Base-by-base conservation (phyloP, 2,797 vertebrate genomes). In the Crocodylus rhombifer region DNA sequence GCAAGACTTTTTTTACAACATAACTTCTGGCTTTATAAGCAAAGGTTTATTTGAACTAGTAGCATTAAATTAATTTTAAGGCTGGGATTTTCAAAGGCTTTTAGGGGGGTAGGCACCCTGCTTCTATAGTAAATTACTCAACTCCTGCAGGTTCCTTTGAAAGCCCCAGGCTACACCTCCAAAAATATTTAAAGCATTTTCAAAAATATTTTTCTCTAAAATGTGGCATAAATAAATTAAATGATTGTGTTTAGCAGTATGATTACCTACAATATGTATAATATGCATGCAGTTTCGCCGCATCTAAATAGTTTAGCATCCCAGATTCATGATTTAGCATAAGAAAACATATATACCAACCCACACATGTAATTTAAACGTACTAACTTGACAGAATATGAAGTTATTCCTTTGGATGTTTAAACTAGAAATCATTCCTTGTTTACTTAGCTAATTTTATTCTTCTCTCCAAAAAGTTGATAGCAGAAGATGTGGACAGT, bases 401-500 rank as follows among this genome's bases (percentile, higher is more conserved):
- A 75, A 83, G 11, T 79, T 36, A 76, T 64, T 51, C 21, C 80
- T 79, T 88, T 42, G 26, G 56, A 18, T 26, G 1, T 76, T 89
- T 77, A 57, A 77, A 4, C 18, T 73, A 57, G 4, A 51, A 11
- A 61, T 76, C 5, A 8, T n/a, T 83, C 87, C 75, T 80, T 77
- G 82, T 63, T 78, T 86, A 10, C 64, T 80, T 82, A 60, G 3
- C 82, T 96, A 67, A 94, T 90, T 87, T 92, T 64, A 25, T 87
- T 95, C 5, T 95, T 95, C 89, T 80, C 73, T 95, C 87, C 4
- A 95, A 91, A 76, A 94, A 99, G 99, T 95, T 99, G 88, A 98
- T 98, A 86, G 99, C 99, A 14, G 99, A 99, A 97, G 99, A 99
- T 60, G 74, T 98, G 78, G 99, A 99, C 96, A 99, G 99, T 94